Percentiles rank a stretch among this genome's conserved stretches.
Evolutionary conservation across 2,113 vertebrate genomes (phyloP).

Genomic region (Indicator indicator): DNA sequence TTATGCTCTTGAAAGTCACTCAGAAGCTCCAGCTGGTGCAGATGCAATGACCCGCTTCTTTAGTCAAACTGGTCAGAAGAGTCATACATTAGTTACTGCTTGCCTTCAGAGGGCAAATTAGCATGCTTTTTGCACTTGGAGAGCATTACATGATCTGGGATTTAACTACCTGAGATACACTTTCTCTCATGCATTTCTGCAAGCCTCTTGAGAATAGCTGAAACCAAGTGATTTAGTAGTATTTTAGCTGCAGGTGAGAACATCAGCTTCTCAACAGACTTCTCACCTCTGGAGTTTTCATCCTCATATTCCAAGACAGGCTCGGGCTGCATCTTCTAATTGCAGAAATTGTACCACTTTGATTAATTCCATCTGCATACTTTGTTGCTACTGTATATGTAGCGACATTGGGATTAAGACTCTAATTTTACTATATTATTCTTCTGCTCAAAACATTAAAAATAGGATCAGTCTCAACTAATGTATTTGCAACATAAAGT

Average conservation of each 20-base stretch:
- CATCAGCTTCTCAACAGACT: background rate
- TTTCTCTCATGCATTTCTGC: background rate
- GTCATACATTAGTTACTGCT: background rate
- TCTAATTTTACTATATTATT: background rate
- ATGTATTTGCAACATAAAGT: background rate
- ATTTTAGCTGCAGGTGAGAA: background rate
- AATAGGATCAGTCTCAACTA: background rate
- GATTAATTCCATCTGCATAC: background rate
- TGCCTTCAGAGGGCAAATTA: constrained; percentile 11
- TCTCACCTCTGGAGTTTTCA: background rate
- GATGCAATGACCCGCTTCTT: constrained; percentile 37
- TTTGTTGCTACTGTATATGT: background rate
- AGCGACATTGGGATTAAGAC: background rate
- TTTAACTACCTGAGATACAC: background rate
- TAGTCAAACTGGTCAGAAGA: constrained; percentile 6
- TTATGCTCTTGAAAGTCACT: constrained; percentile 55
- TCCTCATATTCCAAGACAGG: background rate
- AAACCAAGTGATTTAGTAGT: background rate
- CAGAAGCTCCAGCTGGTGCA: constrained; percentile 61
- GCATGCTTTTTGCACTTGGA: background rate
- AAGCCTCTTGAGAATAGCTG: background rate
- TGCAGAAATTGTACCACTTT: background rate
- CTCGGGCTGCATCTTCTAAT: background rate
- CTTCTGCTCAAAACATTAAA: background rate
- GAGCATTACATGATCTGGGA: background rate